Evolutionary conservation across 2,888 invertebrate species (phyloP).

Genomic region (Perizoma affinitatum): DNA sequence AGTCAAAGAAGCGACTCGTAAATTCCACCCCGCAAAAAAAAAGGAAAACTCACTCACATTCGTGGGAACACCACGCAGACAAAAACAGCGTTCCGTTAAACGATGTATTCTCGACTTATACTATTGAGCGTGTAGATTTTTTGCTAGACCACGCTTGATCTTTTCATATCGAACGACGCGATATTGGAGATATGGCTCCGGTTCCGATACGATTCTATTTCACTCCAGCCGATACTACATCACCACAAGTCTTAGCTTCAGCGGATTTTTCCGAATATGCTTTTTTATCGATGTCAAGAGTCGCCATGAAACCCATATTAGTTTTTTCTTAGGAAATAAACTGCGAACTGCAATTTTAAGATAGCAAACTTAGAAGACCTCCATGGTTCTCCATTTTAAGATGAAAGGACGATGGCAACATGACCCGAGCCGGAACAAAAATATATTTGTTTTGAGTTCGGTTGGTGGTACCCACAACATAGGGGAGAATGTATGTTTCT

Average conservation of each 20-base stretch:
- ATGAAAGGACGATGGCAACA: no score
- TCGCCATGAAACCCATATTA: no score
- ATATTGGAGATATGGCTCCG: not conserved
- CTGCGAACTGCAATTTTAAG: no score
- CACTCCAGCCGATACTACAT: not conserved
- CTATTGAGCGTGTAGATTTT: constrained; percentile 27
- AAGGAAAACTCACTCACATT: constrained; percentile 31
- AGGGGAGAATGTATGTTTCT: no score
- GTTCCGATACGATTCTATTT: not conserved
- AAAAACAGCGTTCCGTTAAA: constrained; percentile 39
- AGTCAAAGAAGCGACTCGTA: constrained; percentile 10
- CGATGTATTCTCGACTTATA: constrained; percentile 36
- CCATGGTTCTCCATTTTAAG: no score
- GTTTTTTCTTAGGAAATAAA: no score
- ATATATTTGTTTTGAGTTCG: no score
- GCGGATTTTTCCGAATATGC: no score
- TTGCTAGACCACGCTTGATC: constrained; percentile 14
- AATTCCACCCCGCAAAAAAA: constrained; percentile 23
- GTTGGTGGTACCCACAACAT: no score
- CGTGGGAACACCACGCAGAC: constrained; percentile 34
- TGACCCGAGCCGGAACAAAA: no score
- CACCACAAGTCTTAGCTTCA: not conserved
- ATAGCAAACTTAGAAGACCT: no score
- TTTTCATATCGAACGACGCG: constrained; percentile 22
- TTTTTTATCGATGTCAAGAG: no score